Base-by-base conservation (phyloP, 1,140 invertebrate species). In the Scaptomyza montana region DNA sequence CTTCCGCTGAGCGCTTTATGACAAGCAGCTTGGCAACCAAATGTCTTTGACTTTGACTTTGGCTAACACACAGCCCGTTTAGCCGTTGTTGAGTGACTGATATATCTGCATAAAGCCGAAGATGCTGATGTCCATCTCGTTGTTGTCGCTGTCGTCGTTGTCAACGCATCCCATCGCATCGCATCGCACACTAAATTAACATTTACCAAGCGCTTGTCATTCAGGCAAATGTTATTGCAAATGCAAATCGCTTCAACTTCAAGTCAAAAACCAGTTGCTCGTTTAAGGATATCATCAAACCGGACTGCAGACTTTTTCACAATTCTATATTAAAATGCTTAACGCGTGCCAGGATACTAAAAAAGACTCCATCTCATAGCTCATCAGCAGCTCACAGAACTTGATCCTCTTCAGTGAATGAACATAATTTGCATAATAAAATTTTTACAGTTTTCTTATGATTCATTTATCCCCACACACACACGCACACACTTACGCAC, bases 171-270 rank as follows among this genome's bases (percentile, higher is more conserved):
- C 25, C 57, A 68, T 54, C 55, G 61, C 74, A 77, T 75, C 74
- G 81, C 81, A 86, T 81, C 82, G 84, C 77, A 70, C 77, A 84
- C 84, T 89, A 89, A 89, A 89, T 89, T 89, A 89, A 89, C 84
- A 89, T 89, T 89, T 89, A 49, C 49, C 75, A 74, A 79, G 80
- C 80, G 77, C 80, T 84, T 84, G 80, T 89, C 84, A 84, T 57
- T 64, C 76, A 71, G 62, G 70, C 79, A 77, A 78, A 89, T 87
- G 84, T 89, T 89, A 87, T 89, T 89, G 77, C 79, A 66, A 89
- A 89, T 89, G 84, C 84, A 89, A 89, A 89, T 89, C 72, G 43
- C 33, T 16, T 25, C 33, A 45, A 43, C 62, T 50, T 50, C 7
- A 36, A 36, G 33, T 9, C 33, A 49, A 74, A 47, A 85, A 85